A percentile compares a stretch with the other conserved stretches of the same genome.
Conservation (phyloP, 2,797 vertebrate species). For the Accipiter superciliosus region DNA sequence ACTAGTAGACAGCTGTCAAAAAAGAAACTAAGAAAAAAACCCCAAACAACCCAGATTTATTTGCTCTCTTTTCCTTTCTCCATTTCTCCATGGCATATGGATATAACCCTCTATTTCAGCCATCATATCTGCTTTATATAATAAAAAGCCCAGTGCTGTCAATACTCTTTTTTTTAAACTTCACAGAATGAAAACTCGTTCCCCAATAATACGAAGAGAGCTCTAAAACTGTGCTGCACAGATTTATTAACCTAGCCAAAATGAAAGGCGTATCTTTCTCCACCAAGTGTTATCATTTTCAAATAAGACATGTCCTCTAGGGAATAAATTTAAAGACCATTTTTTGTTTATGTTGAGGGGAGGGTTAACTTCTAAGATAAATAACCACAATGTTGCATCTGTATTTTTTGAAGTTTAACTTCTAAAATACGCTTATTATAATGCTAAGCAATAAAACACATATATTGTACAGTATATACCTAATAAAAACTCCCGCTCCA, state of each 20-base stretch:
- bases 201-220: background rate
- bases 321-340: background rate
- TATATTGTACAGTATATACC: background rate
- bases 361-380: slow-evolving; percentile 1
- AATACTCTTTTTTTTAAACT: background rate
- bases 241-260: slow-evolving; percentile 5
- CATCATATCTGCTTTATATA: background rate
- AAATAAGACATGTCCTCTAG: background rate
- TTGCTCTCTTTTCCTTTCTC: background rate
- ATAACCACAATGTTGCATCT: background rate
- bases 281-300: background rate
- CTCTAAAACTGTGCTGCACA: background rate
- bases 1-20: background rate
- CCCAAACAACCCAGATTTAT: background rate
- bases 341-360: background rate
- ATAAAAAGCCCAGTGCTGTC: background rate
- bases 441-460: background rate
- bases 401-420: background rate
- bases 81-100: background rate
- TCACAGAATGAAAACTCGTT: background rate
- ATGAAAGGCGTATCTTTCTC: background rate
- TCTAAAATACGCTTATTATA: background rate
- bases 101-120: background rate
- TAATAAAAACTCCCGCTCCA: background rate
- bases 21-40: background rate